Percentiles rank a stretch among this genome's conserved stretches.
phyloP scores from a whole-genome alignment of 2,888 invertebrate species.

The Melanotus villosus region DNA sequence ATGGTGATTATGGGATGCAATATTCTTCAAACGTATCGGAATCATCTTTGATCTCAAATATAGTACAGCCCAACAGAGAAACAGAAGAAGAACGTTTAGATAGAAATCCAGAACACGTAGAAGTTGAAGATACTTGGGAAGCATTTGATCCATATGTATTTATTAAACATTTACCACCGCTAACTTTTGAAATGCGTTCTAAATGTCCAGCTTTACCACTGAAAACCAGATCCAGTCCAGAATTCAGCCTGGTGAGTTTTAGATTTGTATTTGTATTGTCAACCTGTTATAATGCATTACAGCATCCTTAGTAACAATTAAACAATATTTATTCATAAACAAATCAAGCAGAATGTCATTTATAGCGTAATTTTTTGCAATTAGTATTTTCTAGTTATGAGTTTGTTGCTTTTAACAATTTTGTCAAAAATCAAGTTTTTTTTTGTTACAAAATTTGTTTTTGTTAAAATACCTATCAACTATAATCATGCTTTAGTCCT shows the following conservation, averaged over 20 bases:
- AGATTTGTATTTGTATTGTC: too few species aligned
- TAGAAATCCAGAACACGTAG: slow-evolving; percentile 65
- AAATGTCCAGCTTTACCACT: slow-evolving; percentile 88
- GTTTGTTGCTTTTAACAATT: too few species aligned
- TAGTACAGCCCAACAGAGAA: slow-evolving; percentile 53
- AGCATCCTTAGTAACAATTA: too few species aligned
- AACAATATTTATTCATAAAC: too few species aligned
- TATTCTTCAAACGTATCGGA: slow-evolving; percentile 48
- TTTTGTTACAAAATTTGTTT: too few species aligned
- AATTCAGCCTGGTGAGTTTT: slow-evolving; percentile 89
- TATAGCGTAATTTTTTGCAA: too few species aligned
- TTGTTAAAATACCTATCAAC: too few species aligned
- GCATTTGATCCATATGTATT: slow-evolving; percentile 92
- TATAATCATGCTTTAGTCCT: too few species aligned
- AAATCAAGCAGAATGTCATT: too few species aligned
- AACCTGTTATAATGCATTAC: too few species aligned
- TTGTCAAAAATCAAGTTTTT: too few species aligned
- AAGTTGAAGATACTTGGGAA: slow-evolving; percentile 77
- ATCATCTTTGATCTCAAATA: slow-evolving; percentile 61
- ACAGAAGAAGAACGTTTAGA: slow-evolving; percentile 62
- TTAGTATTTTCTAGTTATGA: too few species aligned
- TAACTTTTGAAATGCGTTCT: slow-evolving; percentile 82
- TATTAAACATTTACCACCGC: slow-evolving; percentile 90
- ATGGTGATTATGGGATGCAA: slow-evolving; percentile 57
- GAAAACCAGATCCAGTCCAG: slow-evolving; percentile 92